These are phyloP conservation scores for Schlechtendalia chinensis DNA, from an alignment of 1,140 invertebrate genomes.

Conservation along the genomic window DNA sequence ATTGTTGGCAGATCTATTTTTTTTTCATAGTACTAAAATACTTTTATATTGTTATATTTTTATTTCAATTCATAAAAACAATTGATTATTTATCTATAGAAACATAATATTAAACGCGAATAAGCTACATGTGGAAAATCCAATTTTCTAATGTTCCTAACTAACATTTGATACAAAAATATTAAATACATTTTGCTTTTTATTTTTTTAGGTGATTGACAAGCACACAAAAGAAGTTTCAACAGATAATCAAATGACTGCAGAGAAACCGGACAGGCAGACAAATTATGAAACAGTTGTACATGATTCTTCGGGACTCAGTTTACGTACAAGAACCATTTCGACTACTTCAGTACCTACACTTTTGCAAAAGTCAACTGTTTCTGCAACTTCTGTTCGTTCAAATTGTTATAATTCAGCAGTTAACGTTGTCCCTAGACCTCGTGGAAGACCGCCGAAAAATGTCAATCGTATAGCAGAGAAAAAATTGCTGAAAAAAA, in stretches of 20 bases:
- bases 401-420: neutral
- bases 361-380: neutral
- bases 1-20: too few relatives aligned
- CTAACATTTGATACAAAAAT: too few relatives aligned
- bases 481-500: neutral
- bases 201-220: neutral
- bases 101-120: too few relatives aligned
- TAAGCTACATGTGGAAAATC: too few relatives aligned
- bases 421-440: neutral
- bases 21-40: too few relatives aligned
- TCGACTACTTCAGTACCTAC: neutral
- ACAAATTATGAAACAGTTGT: neutral
- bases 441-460: constrained; percentile 4
- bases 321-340: constrained; percentile 27
- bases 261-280: neutral
- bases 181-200: too few relatives aligned
- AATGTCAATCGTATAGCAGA: neutral
- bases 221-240: neutral
- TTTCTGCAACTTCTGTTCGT: neutral
- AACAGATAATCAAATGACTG: neutral
- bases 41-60: too few relatives aligned
- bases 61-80: too few relatives aligned
- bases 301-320: constrained; percentile 8
- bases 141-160: too few relatives aligned
- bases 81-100: too few relatives aligned